A percentile compares a stretch with the other conserved stretches of the same genome.
Conservation (phyloP, 2,888 invertebrate species). For the Steinernema scapterisci region DNA sequence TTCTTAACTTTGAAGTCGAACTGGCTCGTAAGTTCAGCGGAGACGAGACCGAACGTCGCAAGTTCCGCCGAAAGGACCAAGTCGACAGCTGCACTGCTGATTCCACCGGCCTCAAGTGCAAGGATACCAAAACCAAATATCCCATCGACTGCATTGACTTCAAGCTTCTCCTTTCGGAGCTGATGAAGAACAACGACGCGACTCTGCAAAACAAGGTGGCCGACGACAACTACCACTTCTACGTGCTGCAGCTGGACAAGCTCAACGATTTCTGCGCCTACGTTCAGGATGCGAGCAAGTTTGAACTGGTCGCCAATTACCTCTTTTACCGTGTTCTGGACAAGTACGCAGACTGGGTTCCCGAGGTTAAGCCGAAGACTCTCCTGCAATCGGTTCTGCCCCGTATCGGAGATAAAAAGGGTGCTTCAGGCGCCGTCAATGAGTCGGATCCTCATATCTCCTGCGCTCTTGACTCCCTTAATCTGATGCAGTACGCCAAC, state of each 20-base stretch:
- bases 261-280: background rate
- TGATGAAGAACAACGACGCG: background rate
- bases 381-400: background rate
- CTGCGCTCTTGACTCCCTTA: constrained; percentile 29
- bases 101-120: background rate
- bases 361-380: background rate
- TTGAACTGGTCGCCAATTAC: background rate
- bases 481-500: constrained; percentile 35
- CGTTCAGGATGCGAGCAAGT: background rate
- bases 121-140: background rate
- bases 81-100: background rate
- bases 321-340: background rate
- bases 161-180: background rate
- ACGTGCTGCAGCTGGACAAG: background rate
- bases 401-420: background rate
- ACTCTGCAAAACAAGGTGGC: background rate
- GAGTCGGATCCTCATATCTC: background rate
- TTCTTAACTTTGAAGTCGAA: constrained; percentile 18
- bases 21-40: constrained; percentile 22
- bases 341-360: background rate
- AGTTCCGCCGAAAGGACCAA: background rate
- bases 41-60: constrained; percentile 30
- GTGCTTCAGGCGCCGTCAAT: background rate
- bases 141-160: constrained; percentile 11
- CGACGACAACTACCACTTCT: background rate